These are phyloP conservation scores for Stomatorhinus walkeri DNA, from an alignment of 2,797 vertebrate species.

Conservation along the genomic window DNA sequence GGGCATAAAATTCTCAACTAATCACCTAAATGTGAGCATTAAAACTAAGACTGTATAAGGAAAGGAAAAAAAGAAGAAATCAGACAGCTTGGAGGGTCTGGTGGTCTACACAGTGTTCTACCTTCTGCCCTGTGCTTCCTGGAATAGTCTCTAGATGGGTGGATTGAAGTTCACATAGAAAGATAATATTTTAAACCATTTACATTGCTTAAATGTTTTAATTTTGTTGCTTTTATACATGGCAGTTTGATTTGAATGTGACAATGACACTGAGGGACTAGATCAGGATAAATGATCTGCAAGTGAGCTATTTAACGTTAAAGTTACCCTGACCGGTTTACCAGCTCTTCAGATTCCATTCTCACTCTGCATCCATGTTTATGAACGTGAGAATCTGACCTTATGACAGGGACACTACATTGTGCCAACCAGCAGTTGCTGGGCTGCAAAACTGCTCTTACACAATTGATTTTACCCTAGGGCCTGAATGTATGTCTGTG, in stretches of 20 bases:
- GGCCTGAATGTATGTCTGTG: neutral
- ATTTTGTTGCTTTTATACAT: neutral
- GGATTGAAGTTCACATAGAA: neutral
- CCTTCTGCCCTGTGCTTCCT: neutral
- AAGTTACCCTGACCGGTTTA: conserved; percentile 25
- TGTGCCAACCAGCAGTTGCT: neutral
- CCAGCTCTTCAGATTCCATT: neutral
- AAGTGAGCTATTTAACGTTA: conserved; percentile 30
- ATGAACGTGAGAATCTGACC: neutral
- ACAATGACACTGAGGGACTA: conserved; percentile 4
- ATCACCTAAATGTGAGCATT: neutral
- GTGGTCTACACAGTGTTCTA: neutral
- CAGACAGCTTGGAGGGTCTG: neutral
- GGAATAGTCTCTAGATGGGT: neutral
- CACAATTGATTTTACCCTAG: neutral
- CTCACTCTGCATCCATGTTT: neutral
- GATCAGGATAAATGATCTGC: conserved; percentile 25
- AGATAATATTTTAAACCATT: neutral
- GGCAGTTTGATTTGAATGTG: neutral
- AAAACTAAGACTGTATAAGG: neutral
- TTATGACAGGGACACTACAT: neutral
- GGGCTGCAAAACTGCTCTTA: neutral
- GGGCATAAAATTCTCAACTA: neutral
- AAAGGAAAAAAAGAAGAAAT: neutral
- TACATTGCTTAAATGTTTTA: neutral